These are phyloP conservation scores for Drosophila kepulauana DNA, from an alignment of 1,140 invertebrate genomes.

Conservation along the genomic window DNA sequence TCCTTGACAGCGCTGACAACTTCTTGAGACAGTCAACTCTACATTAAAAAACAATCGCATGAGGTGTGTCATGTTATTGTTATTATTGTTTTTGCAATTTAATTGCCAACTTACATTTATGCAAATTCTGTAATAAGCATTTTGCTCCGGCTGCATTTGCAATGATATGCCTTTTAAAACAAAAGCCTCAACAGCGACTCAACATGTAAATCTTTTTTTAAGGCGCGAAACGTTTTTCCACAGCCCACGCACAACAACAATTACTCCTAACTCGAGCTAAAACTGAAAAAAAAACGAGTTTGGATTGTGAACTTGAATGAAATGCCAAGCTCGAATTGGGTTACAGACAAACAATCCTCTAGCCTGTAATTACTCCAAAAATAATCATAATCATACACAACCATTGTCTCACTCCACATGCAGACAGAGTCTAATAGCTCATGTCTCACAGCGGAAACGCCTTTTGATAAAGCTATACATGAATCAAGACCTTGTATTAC, in stretches of 20 bases:
- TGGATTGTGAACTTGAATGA: constrained; percentile 77
- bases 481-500: neutral
- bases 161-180: constrained; percentile 52
- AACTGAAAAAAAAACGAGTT: constrained; percentile 45
- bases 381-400: constrained; percentile 14
- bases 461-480: neutral
- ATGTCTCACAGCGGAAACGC: constrained; percentile 2
- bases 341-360: constrained; percentile 62
- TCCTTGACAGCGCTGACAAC: constrained; percentile 61
- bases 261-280: constrained; percentile 18
- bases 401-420: constrained; percentile 29
- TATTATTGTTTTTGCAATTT: constrained; percentile 61
- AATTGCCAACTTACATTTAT: constrained; percentile 76
- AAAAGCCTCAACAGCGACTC: constrained; percentile 9
- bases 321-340: constrained; percentile 72
- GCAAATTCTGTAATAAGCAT: constrained; percentile 77
- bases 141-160: constrained; percentile 41
- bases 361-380: constrained; percentile 55
- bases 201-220: constrained; percentile 47
- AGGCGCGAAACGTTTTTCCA: constrained; percentile 78
- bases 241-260: constrained; percentile 62
- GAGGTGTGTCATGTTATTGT: constrained; percentile 63
- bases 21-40: constrained; percentile 37
- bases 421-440: constrained; percentile 15
- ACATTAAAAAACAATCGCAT: neutral